Base-by-base conservation (phyloP, 2,113 vertebrate species). In the Pterocles orientalis region DNA sequence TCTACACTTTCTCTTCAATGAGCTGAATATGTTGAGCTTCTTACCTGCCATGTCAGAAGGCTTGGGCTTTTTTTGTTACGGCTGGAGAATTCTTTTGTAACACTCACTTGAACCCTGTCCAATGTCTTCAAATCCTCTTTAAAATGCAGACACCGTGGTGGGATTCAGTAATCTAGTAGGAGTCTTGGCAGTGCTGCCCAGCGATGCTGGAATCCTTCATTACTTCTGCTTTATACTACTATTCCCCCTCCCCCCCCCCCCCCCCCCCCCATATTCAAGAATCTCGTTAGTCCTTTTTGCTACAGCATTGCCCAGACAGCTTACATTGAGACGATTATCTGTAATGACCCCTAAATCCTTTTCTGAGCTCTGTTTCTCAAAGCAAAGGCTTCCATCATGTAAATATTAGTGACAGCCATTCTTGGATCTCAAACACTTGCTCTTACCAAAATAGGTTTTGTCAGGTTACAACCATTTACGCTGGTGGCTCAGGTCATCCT, bases 311-410 rank as follows among this genome's bases (percentile, higher is more conserved):
- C 93, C 83, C 81, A 96, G 94, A 95, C 92, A 95, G 95, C 94
- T 97, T 96, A 95, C 94, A 91, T 34, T 88, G 95, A 97, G 91
- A 48, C 3, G 86, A 95, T 97, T 96, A 95, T 95, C 51, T 71
- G 45, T 91, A 96, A 95, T 94, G 91, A 96, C 89, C 53, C 60
- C 48, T 86, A 92, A 96, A 95, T 86, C 96, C 91, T 64, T 90
- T 86, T 62, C 92, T 88, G 80, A 94, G 83, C 86, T 92, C 83
- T 92, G 56, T 91, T 96, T 97, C 88, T 81, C 56, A 92, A 78
- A 93, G 86, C 36, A n/a, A 91, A 89, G 31, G 62, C 68, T 81
- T 86, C 76, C 54, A 43, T 86, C 8, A 1, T 88, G 61, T 58
- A 90, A 88, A 88, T 86, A 51, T 65, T 93, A 82, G 36, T 3